Percentiles rank a stretch among this genome's conserved stretches.
Conservation (phyloP, 2,797 vertebrate genomes). For the Emys orbicularis region DNA sequence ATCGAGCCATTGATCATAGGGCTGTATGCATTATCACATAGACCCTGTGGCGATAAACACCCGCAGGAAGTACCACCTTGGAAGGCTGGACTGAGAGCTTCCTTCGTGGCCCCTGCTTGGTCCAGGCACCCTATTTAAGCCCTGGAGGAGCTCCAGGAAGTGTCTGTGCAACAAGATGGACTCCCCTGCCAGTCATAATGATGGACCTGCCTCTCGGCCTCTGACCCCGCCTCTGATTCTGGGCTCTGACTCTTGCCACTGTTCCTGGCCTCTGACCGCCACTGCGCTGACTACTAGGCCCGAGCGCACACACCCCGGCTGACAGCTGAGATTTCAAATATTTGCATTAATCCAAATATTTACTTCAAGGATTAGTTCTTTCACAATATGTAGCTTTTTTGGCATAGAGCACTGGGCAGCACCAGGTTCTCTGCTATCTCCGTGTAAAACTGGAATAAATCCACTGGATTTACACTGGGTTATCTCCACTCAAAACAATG, state of each 20-base stretch:
- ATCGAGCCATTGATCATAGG: no score
- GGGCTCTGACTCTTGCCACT: no score
- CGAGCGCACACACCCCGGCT: no score
- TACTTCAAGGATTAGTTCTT: background rate
- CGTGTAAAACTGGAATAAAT: background rate
- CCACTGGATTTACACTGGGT: background rate
- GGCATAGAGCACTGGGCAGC: background rate
- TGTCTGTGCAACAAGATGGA: background rate
- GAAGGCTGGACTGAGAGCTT: background rate
- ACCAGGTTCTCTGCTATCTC: constrained; percentile 5
- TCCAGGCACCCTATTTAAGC: background rate
- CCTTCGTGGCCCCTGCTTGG: no score
- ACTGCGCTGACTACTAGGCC: no score
- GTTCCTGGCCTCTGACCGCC: no score
- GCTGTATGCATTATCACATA: background rate
- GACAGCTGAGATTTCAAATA: background rate
- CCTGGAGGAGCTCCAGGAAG: background rate
- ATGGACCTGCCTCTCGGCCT: background rate
- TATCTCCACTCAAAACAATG: background rate
- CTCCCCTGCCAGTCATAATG: background rate
- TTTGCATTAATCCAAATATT: background rate
- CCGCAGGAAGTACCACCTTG: background rate
- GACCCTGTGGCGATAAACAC: background rate
- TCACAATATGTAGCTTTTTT: background rate
- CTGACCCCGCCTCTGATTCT: no score